A percentile compares a stretch with the other conserved stretches of the same genome.
These are phyloP conservation scores for Pyrgilauda ruficollis DNA, from an alignment of 2,113 vertebrate genomes.

Conservation along the genomic window DNA sequence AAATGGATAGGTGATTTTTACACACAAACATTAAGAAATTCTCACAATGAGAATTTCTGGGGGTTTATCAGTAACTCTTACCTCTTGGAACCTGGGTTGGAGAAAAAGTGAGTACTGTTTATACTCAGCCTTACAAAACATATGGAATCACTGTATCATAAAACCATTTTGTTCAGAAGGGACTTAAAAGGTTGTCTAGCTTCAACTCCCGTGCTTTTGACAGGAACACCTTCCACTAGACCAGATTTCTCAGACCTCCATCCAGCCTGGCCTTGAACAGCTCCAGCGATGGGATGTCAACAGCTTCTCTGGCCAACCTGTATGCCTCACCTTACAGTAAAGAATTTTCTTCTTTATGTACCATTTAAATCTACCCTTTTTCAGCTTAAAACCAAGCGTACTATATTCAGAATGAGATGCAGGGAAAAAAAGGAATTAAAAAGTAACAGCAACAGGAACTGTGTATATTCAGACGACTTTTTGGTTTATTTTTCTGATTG, in stretches of 20 bases:
- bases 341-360: not conserved
- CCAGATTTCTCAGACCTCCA: not conserved
- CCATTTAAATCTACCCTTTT: not conserved
- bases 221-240: not conserved
- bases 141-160: not conserved
- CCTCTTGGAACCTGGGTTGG: not conserved
- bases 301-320: not conserved
- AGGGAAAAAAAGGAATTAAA: not conserved
- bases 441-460: not conserved
- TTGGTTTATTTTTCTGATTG: not conserved
- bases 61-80: not conserved
- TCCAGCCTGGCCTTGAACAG: not conserved
- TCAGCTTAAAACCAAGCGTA: not conserved
- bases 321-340: not conserved
- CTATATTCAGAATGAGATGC: not conserved
- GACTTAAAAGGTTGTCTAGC: not conserved
- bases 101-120: not conserved
- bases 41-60: not conserved
- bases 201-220: not conserved
- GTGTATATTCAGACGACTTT: not conserved
- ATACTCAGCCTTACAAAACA: not conserved
- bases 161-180: not conserved
- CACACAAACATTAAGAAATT: not conserved
- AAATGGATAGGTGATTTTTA: not conserved
- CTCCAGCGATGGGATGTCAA: fast-evolving